Conservation (phyloP, 2,113 vertebrate species). For the Lagenorhynchus albirostris region DNA sequence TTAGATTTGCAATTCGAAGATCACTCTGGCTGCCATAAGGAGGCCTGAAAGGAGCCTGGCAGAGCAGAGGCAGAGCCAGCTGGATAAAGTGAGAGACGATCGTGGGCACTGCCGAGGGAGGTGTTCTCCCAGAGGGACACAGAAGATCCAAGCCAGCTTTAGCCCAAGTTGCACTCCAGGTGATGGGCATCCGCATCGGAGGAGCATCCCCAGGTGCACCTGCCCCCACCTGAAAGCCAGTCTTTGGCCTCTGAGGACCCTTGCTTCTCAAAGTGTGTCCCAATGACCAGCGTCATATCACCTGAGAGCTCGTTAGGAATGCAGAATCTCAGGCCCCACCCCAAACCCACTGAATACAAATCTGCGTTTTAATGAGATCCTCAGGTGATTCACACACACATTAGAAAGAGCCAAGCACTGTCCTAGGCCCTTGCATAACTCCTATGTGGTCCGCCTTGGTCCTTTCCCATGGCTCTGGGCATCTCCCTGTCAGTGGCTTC, state of each 20-base stretch:
- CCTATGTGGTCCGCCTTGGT: neutral
- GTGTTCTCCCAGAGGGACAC: neutral
- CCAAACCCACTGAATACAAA: neutral
- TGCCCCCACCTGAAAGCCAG: neutral
- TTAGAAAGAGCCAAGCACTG: neutral
- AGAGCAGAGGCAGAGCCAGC: neutral
- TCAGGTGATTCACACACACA: neutral
- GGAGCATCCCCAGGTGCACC: neutral
- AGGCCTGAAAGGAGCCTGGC: neutral
- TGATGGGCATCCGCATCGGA: neutral
- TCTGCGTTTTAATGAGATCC: neutral
- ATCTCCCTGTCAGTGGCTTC: neutral
- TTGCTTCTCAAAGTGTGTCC: neutral
- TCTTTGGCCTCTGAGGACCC: neutral
- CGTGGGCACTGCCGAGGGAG: neutral
- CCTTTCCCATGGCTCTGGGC: neutral
- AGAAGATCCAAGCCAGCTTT: neutral
- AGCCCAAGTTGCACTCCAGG: neutral
- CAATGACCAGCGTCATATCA: neutral
- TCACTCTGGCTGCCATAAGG: neutral
- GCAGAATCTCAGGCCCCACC: neutral
- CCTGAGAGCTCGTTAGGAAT: neutral
- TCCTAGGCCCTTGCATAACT: neutral
- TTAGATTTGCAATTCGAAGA: neutral
- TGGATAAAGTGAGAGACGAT: neutral